phyloP scores from a whole-genome alignment of 1,140 invertebrate species.

The Lasioglossum albipes region DNA sequence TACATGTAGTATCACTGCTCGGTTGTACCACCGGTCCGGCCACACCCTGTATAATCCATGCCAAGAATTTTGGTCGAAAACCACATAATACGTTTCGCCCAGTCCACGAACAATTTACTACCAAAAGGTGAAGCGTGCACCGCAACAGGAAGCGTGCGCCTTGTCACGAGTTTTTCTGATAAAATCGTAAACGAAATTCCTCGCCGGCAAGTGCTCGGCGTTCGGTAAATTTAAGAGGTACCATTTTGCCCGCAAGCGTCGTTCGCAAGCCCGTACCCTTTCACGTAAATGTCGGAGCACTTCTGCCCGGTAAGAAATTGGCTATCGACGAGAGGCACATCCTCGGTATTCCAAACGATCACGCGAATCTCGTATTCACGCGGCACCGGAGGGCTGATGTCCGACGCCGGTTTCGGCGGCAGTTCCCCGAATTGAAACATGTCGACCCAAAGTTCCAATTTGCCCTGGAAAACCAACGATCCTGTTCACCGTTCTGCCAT shows the following conservation, averaged over 20 bases:
- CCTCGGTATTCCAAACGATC: conserved; percentile 90
- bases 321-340: conserved; percentile 87
- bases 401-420: conserved; percentile 84
- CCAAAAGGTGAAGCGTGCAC: no score
- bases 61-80: no score
- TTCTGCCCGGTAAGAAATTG: conserved; percentile 90
- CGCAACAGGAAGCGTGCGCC: no score
- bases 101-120: no score
- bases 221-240: background rate
- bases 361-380: conserved; percentile 90
- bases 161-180: background rate
- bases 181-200: background rate
- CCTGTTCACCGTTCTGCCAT: background rate
- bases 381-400: conserved; percentile 88
- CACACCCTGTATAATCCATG: no score
- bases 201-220: background rate
- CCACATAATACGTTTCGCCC: no score
- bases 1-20: no score
- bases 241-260: background rate
- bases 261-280: conserved; percentile 84
- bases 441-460: conserved; percentile 94
- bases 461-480: conserved; percentile 84
- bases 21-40: no score
- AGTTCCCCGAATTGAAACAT: conserved; percentile 87
- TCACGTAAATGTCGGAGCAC: conserved; percentile 92